Evolutionary conservation across 2,888 invertebrate species (phyloP).

Genomic region (Unio delphinus): DNA sequence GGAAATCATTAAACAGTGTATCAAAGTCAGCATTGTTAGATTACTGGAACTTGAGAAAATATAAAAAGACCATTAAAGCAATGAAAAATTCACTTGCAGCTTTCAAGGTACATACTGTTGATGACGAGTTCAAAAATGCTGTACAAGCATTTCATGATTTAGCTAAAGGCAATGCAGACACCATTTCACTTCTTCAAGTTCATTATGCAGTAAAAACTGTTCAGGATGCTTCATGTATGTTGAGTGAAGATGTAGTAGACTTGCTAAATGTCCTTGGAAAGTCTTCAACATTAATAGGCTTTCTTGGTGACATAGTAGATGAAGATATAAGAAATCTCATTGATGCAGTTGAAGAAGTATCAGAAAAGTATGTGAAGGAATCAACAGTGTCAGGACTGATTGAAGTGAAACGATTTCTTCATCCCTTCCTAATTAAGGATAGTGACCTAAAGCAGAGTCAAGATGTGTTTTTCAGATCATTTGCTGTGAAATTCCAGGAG

Average conservation of each 20-base stretch:
- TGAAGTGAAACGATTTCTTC: slow-evolving; percentile 36
- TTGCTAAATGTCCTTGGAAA: slow-evolving; percentile 19
- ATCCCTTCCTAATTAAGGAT: slow-evolving; percentile 21
- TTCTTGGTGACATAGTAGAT: slow-evolving; percentile 28
- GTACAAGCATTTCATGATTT: slow-evolving; percentile 23
- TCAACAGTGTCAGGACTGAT: slow-evolving; percentile 44
- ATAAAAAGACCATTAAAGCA: slow-evolving; percentile 2
- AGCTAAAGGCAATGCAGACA: slow-evolving; percentile 1
- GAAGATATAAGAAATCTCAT: slow-evolving; percentile 47
- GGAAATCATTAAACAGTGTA: too few species aligned
- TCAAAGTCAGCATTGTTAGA: too few species aligned
- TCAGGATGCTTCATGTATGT: slow-evolving; percentile 10
- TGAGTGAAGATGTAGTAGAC: slow-evolving; percentile 12
- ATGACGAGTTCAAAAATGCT: slow-evolving; percentile 16
- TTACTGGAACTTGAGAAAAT: too few species aligned
- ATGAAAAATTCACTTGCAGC: slow-evolving; percentile 5
- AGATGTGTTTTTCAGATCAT: too few species aligned
- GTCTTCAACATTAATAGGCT: slow-evolving; percentile 23
- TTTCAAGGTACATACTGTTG: slow-evolving; percentile 2
- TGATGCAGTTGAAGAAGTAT: slow-evolving; percentile 50
- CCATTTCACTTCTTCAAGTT: slow-evolving; percentile 15
- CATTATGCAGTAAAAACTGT: slow-evolving; percentile 15
- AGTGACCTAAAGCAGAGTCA: background rate
- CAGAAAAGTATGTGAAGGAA: slow-evolving; percentile 43
- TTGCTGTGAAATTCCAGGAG: background rate